These are phyloP conservation scores for Pemphigus obesinymphae DNA, from an alignment of 1,140 invertebrate genomes.

Conservation along the genomic window DNA sequence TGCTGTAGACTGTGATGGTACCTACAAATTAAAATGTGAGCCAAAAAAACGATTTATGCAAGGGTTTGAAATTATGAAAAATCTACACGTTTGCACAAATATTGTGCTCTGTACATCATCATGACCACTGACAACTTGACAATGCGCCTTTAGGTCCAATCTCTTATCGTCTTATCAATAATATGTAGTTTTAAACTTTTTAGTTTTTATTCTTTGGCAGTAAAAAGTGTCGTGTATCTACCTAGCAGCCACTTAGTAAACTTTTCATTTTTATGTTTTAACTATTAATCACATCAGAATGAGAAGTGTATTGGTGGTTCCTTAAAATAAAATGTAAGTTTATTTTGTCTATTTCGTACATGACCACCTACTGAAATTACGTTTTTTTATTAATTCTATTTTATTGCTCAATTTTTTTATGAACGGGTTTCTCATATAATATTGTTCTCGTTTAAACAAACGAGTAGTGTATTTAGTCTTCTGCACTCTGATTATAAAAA, in stretches of 20 bases:
- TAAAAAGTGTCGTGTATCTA: background rate
- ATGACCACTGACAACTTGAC: background rate
- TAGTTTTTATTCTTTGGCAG: background rate
- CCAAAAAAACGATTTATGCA: too few species aligned
- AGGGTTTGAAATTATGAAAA: too few species aligned
- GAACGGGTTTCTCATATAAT: background rate
- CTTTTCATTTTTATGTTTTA: background rate
- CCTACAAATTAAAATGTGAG: too few species aligned
- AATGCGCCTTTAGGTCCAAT: background rate
- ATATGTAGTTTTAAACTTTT: background rate
- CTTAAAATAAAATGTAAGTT: constrained; percentile 8
- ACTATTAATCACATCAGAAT: background rate
- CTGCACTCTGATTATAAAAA: background rate
- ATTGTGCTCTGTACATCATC: too few species aligned
- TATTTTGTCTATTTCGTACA: background rate
- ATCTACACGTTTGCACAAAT: too few species aligned
- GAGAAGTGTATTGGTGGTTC: background rate
- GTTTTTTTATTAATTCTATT: background rate
- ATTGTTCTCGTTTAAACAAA: background rate
- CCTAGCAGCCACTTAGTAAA: background rate
- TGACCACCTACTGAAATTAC: background rate
- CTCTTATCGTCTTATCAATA: constrained; percentile 4
- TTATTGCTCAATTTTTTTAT: background rate
- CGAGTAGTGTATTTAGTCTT: background rate
- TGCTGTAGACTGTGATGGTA: too few species aligned